phyloP scores from a whole-genome alignment of 2,888 invertebrate genomes.

The Dryococelus australis region DNA sequence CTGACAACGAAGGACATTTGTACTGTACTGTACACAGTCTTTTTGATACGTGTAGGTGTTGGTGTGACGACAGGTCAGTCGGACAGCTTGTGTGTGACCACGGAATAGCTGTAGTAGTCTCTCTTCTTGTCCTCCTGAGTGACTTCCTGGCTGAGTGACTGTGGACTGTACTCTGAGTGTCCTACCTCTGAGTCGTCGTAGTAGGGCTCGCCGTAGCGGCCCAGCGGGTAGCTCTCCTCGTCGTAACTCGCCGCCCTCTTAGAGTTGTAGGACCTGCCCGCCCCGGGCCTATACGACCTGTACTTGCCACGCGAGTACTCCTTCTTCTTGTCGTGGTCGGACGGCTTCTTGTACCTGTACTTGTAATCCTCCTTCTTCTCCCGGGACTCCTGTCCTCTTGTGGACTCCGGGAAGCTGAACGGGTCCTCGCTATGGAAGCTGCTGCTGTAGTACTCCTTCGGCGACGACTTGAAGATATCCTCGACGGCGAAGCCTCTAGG shows the following conservation, averaged over 20 bases:
- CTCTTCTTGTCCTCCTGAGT: constrained; percentile 21
- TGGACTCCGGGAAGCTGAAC: neutral
- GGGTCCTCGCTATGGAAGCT: neutral
- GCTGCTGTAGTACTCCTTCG: constrained; percentile 22
- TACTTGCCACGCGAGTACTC: neutral
- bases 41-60: neutral
- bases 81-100: neutral
- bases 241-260: neutral
- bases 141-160: neutral
- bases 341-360: neutral
- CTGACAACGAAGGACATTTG: neutral
- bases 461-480: constrained; percentile 17
- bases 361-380: neutral
- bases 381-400: neutral
- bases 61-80: neutral
- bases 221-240: neutral
- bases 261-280: neutral
- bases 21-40: neutral
- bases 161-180: neutral
- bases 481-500: neutral
- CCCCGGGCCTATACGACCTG: neutral
- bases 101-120: constrained; percentile 20
- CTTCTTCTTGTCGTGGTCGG: neutral
- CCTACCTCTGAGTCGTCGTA: neutral
- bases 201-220: neutral